Conservation (phyloP, 2,888 invertebrate genomes). For the Aphodius granarius region DNA sequence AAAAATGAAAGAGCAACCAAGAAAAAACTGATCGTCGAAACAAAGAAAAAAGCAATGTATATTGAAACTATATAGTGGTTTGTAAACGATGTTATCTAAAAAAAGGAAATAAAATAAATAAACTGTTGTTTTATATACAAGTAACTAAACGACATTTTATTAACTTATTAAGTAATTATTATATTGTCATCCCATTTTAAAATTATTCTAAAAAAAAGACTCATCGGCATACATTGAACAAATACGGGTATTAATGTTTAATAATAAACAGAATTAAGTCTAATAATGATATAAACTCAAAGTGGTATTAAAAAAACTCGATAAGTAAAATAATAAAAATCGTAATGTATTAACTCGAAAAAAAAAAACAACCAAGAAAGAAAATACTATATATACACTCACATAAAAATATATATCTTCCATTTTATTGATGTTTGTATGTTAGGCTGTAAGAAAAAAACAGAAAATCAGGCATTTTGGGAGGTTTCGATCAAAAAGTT, state of each 20-base stretch:
- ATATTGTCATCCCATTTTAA: conserved; percentile 1
- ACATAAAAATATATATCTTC: conserved; percentile 8
- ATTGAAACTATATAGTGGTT: conserved; percentile 49
- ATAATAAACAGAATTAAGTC: background rate
- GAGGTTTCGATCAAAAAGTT: background rate
- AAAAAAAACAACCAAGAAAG: background rate
- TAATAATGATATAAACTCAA: conserved; percentile 11
- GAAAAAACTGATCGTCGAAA: conserved; percentile 23
- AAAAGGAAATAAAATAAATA: conserved; percentile 46
- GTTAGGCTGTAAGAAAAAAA: conserved; percentile 34
- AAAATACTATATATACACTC: background rate
- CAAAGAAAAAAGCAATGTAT: conserved; percentile 29
- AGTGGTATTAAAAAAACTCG: conserved; percentile 19
- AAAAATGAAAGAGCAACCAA: conserved; percentile 10
- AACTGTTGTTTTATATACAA: conserved; percentile 56
- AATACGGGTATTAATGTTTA: conserved; percentile 17
- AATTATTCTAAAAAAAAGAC: background rate
- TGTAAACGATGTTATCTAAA: conserved; percentile 52
- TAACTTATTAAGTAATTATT: conserved; percentile 29
- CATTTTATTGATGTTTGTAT: conserved; percentile 36
- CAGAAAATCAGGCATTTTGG: background rate
- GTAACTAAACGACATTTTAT: conserved; percentile 52
- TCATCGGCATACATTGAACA: background rate
- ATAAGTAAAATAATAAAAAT: background rate
- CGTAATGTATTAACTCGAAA: background rate